Evolutionary conservation across 2,113 vertebrate species (phyloP).

Genomic region (Eulacestoma nigropectus): DNA sequence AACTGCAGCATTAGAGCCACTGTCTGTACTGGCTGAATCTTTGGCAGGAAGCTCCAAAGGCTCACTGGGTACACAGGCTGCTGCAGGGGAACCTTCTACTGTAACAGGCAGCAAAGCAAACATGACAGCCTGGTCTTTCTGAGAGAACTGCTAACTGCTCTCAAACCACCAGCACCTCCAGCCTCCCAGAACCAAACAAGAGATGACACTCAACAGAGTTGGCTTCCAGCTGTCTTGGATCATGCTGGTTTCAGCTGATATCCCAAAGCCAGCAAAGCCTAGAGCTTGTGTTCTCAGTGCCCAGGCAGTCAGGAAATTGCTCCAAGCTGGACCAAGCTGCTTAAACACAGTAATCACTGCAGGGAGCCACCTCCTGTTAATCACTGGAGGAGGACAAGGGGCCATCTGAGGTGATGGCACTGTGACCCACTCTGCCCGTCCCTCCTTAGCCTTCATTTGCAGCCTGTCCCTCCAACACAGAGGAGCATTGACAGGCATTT

Average conservation of each 20-base stretch:
- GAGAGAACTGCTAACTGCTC: background rate
- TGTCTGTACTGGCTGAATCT: background rate
- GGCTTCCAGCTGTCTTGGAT: background rate
- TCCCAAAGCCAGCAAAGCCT: background rate
- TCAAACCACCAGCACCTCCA: background rate
- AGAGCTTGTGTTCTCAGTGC: background rate
- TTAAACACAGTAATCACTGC: conserved; percentile 28
- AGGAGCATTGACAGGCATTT: background rate
- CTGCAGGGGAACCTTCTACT: background rate
- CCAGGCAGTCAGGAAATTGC: background rate
- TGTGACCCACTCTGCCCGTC: background rate
- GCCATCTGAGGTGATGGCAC: conserved; percentile 14
- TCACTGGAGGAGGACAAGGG: background rate
- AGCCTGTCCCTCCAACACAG: background rate
- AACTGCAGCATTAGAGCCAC: background rate
- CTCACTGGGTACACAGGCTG: background rate
- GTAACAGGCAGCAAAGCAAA: background rate
- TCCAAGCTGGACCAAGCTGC: conserved; percentile 40
- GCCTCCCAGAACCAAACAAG: background rate
- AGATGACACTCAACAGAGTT: background rate
- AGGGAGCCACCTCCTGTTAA: conserved; percentile 2
- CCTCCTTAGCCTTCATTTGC: background rate
- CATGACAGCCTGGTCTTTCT: background rate
- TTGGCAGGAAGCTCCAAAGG: background rate
- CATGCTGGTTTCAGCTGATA: background rate